Evolutionary conservation across 2,113 vertebrate species (phyloP).

Genomic region (Misgurnus anguillicaudatus): DNA sequence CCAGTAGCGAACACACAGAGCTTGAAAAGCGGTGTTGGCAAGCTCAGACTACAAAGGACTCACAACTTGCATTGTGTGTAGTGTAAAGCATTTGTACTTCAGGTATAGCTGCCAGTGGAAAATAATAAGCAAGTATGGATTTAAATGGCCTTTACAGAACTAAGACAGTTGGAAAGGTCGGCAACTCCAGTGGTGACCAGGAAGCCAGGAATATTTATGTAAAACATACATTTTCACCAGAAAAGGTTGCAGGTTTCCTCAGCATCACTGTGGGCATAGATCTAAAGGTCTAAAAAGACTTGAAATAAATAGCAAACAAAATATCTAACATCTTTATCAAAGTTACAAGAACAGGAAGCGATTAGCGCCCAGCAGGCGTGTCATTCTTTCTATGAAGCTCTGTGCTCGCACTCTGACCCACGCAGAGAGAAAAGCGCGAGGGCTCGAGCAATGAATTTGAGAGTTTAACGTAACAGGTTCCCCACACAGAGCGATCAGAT

Average conservation of each 20-base stretch:
- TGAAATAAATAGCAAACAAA: neutral
- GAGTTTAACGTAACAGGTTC: constrained; percentile 27
- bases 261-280: neutral
- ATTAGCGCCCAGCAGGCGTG: constrained; percentile 4
- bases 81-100: neutral
- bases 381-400: constrained; percentile 33
- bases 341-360: neutral
- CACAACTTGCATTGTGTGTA: constrained; percentile 31
- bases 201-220: neutral
- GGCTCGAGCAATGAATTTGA: constrained; percentile 21
- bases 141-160: neutral
- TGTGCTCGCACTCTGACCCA: constrained; percentile 34
- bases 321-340: neutral
- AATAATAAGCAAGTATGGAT: constrained; percentile 10
- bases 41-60: constrained; percentile 9
- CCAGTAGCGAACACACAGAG: neutral
- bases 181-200: neutral
- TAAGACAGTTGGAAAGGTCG: neutral
- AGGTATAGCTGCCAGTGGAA: neutral
- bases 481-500: constrained; percentile 36
- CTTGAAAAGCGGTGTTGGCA: constrained; percentile 2
- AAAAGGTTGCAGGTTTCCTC: too few species aligned
- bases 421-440: constrained; percentile 34
- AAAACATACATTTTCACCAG: neutral
- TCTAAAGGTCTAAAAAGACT: neutral